Base-by-base conservation (phyloP, 2,113 vertebrate genomes). In the Stigmatopora argus region DNA sequence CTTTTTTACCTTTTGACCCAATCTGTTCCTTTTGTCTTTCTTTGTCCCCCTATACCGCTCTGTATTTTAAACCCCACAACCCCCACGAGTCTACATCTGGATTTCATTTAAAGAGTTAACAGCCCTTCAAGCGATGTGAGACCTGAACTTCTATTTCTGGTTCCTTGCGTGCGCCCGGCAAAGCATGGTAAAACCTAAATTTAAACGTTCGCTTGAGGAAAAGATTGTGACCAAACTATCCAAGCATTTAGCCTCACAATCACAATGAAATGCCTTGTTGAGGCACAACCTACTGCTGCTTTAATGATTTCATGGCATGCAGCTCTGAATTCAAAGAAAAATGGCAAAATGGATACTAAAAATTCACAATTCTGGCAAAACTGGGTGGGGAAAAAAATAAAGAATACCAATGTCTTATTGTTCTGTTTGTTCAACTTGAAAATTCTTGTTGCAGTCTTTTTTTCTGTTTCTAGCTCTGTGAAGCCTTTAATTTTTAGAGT, bases 71-170 rank as follows among this genome's bases (percentile, higher is more conserved):
- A 41, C 6, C 38, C 38, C 38, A 71, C 84, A 65, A 41, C 78
- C 82, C 81, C 68, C 69, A 80, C 66, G 77, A 73, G 83, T 71
- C 73, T 84, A 88, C 88, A 89, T 89, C 88, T 89, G 88, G 86
- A 86, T 86, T 80, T 76, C 78, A 88, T 89, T 86, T 84, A 84
- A 78, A 66, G 72, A 77, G 73, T 21, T 81, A 86, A 77, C 83
- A 84, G 69, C 72, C 80, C 73, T 81, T 78, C 72, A 81, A 41
- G 78, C 80, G 78, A 78, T 81, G 77, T 86, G 83, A 79, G 74
- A 78, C 77, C 66, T 80, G 72, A 75, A 69, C 70, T 72, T 0
- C 64, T 59, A 58, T 61, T 48, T 51, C 59, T 49, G 67, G 12
- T 45, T 52, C n/a, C 15, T 7, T 45, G 59, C 64, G 60, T 70